phyloP scores from a whole-genome alignment of 2,888 invertebrate genomes.

The Chalcosyrphus nemorum region DNA sequence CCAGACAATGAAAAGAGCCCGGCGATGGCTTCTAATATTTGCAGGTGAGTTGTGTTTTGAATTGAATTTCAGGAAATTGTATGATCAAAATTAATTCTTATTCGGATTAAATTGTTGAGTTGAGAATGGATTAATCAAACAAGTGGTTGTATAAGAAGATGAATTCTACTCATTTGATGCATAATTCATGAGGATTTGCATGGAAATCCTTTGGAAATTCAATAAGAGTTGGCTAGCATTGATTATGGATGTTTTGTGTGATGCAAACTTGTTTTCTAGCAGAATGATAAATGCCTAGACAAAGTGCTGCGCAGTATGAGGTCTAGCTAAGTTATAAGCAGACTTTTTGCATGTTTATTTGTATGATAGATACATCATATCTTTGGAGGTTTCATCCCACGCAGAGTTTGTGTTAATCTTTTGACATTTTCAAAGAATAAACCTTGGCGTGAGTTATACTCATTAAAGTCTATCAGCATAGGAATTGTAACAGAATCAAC shows the following conservation, averaged over 20 bases:
- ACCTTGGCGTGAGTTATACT: no score
- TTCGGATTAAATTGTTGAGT: background rate
- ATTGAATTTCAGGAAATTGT: background rate
- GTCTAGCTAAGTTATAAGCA: background rate
- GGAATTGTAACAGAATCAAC: no score
- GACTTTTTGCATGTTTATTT: no score
- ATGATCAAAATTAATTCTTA: background rate
- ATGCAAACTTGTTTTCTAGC: background rate
- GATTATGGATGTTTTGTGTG: background rate
- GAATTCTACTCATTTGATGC: background rate
- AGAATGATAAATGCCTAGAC: background rate
- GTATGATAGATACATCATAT: no score
- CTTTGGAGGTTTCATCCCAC: no score
- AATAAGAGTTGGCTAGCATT: background rate
- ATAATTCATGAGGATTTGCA: background rate
- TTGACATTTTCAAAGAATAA: no score
- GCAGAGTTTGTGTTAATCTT: no score
- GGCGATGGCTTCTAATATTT: conserved; percentile 83
- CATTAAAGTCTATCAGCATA: no score
- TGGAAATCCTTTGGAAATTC: background rate
- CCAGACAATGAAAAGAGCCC: conserved; percentile 83
- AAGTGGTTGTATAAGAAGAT: background rate
- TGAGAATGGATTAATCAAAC: background rate
- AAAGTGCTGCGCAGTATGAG: background rate
- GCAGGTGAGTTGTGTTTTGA: conserved; percentile 81